Conservation (phyloP, 1,140 invertebrate genomes). For the Metaphire vulgaris region DNA sequence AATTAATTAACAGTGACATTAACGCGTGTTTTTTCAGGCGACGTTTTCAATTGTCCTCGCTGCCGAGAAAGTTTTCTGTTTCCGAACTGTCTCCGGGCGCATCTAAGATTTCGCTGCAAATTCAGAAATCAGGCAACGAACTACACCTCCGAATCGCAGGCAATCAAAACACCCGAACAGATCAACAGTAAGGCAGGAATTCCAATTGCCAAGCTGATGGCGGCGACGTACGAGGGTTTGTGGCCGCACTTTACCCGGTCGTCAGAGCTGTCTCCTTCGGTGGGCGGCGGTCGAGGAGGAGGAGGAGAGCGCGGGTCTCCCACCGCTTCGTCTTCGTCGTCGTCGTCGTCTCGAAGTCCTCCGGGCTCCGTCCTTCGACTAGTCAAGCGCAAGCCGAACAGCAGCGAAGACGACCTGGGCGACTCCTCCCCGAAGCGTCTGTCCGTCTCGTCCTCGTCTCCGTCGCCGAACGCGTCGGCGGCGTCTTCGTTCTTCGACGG, state of each 20-base stretch:
- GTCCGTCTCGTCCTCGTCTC: constrained; percentile 19
- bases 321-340: background rate
- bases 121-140: background rate
- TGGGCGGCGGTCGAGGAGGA: background rate
- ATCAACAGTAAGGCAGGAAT: no score
- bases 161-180: no score
- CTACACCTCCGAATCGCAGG: background rate
- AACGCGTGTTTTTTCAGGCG: constrained; percentile 39
- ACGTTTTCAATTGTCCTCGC: constrained; percentile 37
- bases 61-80: constrained; percentile 45
- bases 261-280: background rate
- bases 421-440: background rate
- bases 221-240: background rate
- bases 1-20: no score
- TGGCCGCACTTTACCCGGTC: background rate
- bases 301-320: no score
- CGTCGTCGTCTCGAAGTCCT: background rate
- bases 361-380: background rate
- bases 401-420: background rate
- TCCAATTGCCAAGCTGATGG: no score
- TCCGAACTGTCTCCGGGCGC: constrained; percentile 42
- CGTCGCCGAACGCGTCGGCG: constrained; percentile 18
- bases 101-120: constrained; percentile 44
- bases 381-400: background rate
- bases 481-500: constrained; percentile 1